Evolutionary conservation across 1,140 invertebrate species (phyloP).

Genomic region (Cyclina sinensis): DNA sequence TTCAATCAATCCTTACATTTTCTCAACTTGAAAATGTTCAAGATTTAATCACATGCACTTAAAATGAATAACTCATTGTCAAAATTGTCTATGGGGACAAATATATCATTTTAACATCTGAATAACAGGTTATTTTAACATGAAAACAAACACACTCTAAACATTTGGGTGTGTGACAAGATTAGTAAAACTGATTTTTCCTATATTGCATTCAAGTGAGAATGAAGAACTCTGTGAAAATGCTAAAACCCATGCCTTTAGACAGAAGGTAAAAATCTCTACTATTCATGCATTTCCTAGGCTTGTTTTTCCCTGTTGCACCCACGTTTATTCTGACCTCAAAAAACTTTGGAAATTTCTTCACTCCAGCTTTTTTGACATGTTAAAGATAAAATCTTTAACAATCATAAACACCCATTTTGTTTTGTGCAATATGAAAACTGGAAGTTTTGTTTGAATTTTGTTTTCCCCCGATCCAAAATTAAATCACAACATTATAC

Average conservation of each 20-base stretch:
- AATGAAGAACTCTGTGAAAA: not conserved
- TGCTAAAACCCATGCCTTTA: not conserved
- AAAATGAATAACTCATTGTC: not conserved
- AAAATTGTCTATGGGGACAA: not conserved
- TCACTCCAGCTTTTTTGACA: not conserved
- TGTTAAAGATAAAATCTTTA: too few relatives aligned
- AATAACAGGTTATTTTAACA: not conserved
- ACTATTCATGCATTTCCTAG: constrained; percentile 45
- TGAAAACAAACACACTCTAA: not conserved
- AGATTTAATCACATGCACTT: not conserved
- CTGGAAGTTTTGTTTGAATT: too few relatives aligned
- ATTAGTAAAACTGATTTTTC: not conserved
- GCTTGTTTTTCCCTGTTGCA: not conserved
- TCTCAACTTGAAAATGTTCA: not conserved
- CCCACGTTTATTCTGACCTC: not conserved
- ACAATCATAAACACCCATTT: too few relatives aligned
- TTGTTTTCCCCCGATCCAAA: too few relatives aligned
- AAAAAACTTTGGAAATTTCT: not conserved
- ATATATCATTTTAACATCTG: not conserved
- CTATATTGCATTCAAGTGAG: not conserved
- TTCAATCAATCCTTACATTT: not conserved
- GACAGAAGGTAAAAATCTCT: not conserved
- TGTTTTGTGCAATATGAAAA: too few relatives aligned
- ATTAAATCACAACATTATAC: too few relatives aligned
- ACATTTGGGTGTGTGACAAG: not conserved